Evolutionary conservation across 1,140 invertebrate genomes (phyloP), one percentile per base, ranked within the genome.

Genomic region (Pemphigus obesinymphae): DNA sequence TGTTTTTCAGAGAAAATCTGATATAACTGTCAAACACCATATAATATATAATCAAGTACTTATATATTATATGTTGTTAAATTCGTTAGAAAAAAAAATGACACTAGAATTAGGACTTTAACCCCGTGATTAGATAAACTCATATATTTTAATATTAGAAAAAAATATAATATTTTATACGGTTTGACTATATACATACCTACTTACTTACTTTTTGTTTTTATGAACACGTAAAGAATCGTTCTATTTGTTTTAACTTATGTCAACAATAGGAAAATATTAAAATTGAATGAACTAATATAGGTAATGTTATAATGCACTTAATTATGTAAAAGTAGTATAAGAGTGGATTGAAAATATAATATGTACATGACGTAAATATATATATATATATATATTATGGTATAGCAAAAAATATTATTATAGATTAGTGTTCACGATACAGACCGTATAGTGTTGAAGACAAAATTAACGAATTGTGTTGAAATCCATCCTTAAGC

Each of bases 301-400:
- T n/a, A n/a, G n/a, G n/a, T n/a, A n/a, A n/a, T n/a, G n/a, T 4
- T 48, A 48, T 48, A 48, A 34, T 20, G 20, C 20, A 68, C 34
- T 68, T 68, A 23, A 40, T 68, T 40, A n/a, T 68, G n/a, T n/a
- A 40, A 68, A 68, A 68, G n/a, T 68, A 68, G n/a, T 68, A 68
- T 31, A 40, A 20, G 31, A 66, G 61, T 66, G 61, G 58, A 58
- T 58, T 15, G 1, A 58, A 15, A 29, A 15, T 58, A 17, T 29
- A 29, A 1, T 26, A 23, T 63, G 29, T 63, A 63, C 29, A 31
- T 63, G 15, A 66, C 8, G n/a, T n/a, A n/a, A n/a, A n/a, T n/a
- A n/a, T n/a, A n/a, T n/a, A n/a, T n/a, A n/a, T n/a, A n/a, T 40
- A 66, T 31, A 31, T 15, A 66, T 20, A 63, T 66, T 66, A 66